phyloP scores from a whole-genome alignment of 2,113 vertebrate species.

The Pangasianodon gigas region DNA sequence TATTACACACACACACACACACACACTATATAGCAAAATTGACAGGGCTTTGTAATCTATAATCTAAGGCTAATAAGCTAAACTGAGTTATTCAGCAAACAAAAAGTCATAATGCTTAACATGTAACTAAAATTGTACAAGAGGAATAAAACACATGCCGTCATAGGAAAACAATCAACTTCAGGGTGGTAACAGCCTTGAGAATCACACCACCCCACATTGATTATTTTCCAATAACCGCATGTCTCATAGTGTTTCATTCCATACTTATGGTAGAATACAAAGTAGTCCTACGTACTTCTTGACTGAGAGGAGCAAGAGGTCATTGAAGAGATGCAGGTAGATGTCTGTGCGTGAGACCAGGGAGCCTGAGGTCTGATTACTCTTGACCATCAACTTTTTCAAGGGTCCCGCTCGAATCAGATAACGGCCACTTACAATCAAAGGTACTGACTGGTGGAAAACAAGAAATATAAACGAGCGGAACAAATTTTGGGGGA shows the following conservation, averaged over 20 bases:
- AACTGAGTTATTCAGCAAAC: background rate
- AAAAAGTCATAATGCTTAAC: background rate
- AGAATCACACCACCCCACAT: background rate
- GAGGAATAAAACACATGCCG: background rate
- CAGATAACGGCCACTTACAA: constrained; percentile 71
- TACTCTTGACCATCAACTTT: constrained; percentile 59
- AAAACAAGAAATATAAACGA: background rate
- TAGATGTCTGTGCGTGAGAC: constrained; percentile 63
- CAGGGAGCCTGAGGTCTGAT: constrained; percentile 41
- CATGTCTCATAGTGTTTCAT: background rate
- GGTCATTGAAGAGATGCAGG: constrained; percentile 74
- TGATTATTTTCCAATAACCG: background rate
- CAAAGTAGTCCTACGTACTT: constrained; percentile 60
- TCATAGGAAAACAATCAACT: background rate
- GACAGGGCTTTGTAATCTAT: background rate
- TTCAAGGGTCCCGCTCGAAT: constrained; percentile 70
- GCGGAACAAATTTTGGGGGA: background rate
- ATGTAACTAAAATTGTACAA: background rate
- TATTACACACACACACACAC: too few species aligned
- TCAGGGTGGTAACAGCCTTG: background rate
- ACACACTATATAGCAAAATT: too few species aligned
- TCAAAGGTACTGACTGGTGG: constrained; percentile 70
- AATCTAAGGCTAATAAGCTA: background rate
- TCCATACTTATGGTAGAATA: background rate
- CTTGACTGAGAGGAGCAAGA: constrained; percentile 70